A percentile compares a stretch with the other conserved stretches of the same genome.
Evolutionary conservation across 1,140 invertebrate genomes (phyloP).

Genomic region (Ctenoplectra terminalis): DNA sequence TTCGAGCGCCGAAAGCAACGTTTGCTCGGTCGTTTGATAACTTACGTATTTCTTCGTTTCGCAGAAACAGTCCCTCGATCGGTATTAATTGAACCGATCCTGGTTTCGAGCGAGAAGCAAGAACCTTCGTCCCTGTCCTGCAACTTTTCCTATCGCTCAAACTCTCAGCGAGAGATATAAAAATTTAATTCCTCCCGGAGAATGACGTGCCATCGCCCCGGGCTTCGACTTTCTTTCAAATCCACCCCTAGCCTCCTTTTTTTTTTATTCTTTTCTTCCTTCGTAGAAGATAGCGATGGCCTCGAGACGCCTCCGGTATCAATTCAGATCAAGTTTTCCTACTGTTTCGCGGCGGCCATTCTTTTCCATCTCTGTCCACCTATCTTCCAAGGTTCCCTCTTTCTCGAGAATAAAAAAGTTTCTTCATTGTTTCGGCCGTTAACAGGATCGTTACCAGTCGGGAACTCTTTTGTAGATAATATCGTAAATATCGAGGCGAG

Average conservation of each 20-base stretch:
- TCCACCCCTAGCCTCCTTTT: not conserved
- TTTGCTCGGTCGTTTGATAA: too few relatives aligned
- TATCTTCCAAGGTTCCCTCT: not conserved
- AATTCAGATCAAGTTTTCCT: slow-evolving; percentile 10
- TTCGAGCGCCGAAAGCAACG: too few relatives aligned
- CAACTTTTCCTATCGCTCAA: slow-evolving; percentile 76
- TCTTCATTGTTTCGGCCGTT: slow-evolving; percentile 65
- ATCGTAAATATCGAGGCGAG: slow-evolving; percentile 24
- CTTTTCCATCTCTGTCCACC: slow-evolving; percentile 1
- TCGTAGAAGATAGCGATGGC: not conserved
- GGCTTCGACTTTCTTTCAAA: slow-evolving; percentile 73
- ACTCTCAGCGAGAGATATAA: slow-evolving; percentile 82
- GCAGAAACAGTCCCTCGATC: not conserved
- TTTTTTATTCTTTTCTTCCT: not conserved
- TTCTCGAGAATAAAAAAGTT: slow-evolving; percentile 39
- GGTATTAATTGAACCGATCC: slow-evolving; percentile 19
- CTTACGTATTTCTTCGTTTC: not conserved
- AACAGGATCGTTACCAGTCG: slow-evolving; percentile 48
- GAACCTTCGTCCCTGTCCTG: slow-evolving; percentile 18
- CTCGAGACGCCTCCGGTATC: slow-evolving; percentile 6
- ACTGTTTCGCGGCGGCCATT: slow-evolving; percentile 30
- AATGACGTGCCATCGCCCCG: slow-evolving; percentile 77
- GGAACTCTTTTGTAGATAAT: slow-evolving; percentile 31
- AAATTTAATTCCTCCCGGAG: slow-evolving; percentile 82
- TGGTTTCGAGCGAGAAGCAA: too few relatives aligned